These are phyloP conservation scores for Proales similis DNA, from an alignment of 1,140 invertebrate species.

Conservation along the genomic window DNA sequence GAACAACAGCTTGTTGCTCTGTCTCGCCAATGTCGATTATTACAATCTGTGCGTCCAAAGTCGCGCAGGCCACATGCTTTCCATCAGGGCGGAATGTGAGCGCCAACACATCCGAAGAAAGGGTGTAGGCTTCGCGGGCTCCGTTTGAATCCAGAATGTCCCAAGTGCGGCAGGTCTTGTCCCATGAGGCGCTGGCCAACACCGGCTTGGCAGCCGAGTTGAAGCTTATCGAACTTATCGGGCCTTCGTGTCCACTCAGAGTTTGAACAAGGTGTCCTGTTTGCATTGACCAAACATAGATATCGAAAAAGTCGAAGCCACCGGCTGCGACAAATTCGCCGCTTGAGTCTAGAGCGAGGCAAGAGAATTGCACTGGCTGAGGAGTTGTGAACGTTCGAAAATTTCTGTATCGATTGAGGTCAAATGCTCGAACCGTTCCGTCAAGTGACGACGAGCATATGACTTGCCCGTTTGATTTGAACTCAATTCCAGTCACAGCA, in stretches of 20 bases:
- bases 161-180: conserved; percentile 84
- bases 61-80: conserved; percentile 78
- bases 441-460: conserved; percentile 81
- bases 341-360: conserved; percentile 74
- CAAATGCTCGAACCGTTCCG: conserved; percentile 88
- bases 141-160: conserved; percentile 73
- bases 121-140: conserved; percentile 70
- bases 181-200: conserved; percentile 83
- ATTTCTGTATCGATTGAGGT: conserved; percentile 79
- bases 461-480: conserved; percentile 76
- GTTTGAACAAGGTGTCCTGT: conserved; percentile 71
- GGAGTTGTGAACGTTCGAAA: conserved; percentile 89
- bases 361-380: conserved; percentile 80
- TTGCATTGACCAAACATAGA: conserved; percentile 90
- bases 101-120: conserved; percentile 67
- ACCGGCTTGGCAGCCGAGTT: conserved; percentile 64
- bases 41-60: conserved; percentile 76
- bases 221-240: conserved; percentile 74
- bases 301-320: conserved; percentile 83
- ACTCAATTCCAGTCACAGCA: conserved; percentile 69
- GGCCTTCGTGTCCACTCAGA: conserved; percentile 81
- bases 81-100: conserved; percentile 63
- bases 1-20: conserved; percentile 58
- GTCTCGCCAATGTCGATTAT: conserved; percentile 69
- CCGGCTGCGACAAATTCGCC: conserved; percentile 86